phyloP scores from a whole-genome alignment of 2,113 vertebrate species.

The Ptychochromis oligacanthus region DNA sequence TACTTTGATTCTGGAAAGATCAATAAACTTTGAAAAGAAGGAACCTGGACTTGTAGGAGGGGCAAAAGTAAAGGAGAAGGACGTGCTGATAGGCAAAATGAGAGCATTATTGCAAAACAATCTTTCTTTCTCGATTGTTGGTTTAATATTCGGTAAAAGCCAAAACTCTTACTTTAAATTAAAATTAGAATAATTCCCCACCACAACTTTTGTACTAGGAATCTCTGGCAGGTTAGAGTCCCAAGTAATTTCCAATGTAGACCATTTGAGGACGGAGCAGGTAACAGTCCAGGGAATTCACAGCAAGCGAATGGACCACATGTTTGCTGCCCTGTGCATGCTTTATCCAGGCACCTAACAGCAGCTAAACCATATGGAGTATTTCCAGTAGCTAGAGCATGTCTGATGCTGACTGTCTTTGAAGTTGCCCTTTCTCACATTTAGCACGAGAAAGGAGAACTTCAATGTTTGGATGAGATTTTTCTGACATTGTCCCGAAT shows the following conservation, averaged over 20 bases:
- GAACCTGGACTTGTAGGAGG: neutral
- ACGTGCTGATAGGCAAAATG: neutral
- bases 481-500: neutral
- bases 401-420: neutral
- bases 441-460: neutral
- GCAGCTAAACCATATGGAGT: neutral
- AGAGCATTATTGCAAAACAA: neutral
- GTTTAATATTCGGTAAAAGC: neutral
- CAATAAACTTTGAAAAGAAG: neutral
- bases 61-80: neutral
- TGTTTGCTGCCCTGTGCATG: neutral
- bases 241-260: neutral
- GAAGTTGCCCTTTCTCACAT: neutral
- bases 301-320: accelerated
- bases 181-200: neutral
- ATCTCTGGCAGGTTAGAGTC: neutral
- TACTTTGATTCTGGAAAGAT: neutral
- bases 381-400: neutral
- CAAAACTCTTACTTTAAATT: neutral
- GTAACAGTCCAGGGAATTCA: neutral
- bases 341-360: neutral
- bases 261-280: neutral
- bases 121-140: neutral
- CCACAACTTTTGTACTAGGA: neutral
- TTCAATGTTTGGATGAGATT: neutral